Conservation (phyloP, 2,888 invertebrate genomes). For the Scaptomyza flava region DNA sequence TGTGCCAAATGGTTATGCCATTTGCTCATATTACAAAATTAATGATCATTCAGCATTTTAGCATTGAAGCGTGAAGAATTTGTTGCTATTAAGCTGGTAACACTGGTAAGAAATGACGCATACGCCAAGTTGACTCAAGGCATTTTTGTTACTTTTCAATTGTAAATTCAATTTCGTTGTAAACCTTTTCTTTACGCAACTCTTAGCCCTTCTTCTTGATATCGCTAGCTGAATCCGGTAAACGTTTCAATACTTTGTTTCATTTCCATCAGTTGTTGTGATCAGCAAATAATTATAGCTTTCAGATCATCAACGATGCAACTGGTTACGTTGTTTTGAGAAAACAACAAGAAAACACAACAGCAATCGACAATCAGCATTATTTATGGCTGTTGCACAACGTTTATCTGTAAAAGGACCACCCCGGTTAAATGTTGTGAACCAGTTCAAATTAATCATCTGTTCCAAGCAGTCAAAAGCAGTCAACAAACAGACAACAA, state of each 20-base stretch:
- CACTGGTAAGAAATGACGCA: not conserved
- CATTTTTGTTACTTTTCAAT: not conserved
- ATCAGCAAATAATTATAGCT: conserved; percentile 16
- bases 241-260: conserved; percentile 1
- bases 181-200: not conserved
- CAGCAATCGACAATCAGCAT: conserved; percentile 61
- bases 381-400: conserved; percentile 70
- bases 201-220: not conserved
- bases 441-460: conserved; percentile 68
- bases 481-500: conserved; percentile 22
- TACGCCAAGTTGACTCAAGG: not conserved
- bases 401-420: conserved; percentile 58
- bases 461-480: conserved; percentile 40
- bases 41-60: conserved; percentile 15
- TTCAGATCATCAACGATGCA: conserved; percentile 17
- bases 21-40: conserved; percentile 24
- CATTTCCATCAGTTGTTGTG: not conserved
- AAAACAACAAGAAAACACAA: conserved; percentile 19
- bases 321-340: conserved; percentile 42
- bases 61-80: conserved; percentile 2
- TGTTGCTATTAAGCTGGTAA: not conserved
- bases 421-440: conserved; percentile 64
- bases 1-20: conserved; percentile 25
- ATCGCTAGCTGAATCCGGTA: not conserved
- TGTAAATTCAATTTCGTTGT: not conserved